These are phyloP conservation scores for Mythimna lalbum DNA, from an alignment of 2,888 invertebrate genomes.

Conservation along the genomic window DNA sequence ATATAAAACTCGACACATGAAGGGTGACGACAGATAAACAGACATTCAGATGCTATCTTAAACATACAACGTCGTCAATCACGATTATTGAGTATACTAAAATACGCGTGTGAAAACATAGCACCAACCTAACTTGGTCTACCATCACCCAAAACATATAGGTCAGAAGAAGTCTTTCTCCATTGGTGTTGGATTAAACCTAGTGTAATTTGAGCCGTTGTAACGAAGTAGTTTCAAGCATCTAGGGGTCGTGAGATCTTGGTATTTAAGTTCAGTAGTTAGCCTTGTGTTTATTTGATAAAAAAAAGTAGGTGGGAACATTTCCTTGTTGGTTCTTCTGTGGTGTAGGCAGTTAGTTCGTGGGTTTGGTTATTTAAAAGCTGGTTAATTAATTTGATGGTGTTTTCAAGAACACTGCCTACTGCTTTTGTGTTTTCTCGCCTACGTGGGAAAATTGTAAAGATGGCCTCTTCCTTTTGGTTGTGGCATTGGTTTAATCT, in stretches of 20 bases:
- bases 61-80: conserved; percentile 73
- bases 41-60: conserved; percentile 75
- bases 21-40: conserved; percentile 77
- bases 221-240: conserved; percentile 31
- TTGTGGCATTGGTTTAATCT: not conserved
- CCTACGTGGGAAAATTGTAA: conserved; percentile 16
- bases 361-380: conserved; percentile 45
- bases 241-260: conserved; percentile 54
- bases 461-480: not conserved
- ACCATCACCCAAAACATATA: conserved; percentile 33
- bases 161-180: conserved; percentile 58
- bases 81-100: conserved; percentile 66
- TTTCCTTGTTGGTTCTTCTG: conserved; percentile 72
- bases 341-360: conserved; percentile 61
- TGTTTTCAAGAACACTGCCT: conserved; percentile 53
- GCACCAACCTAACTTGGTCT: conserved; percentile 53
- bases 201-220: conserved; percentile 52
- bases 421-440: conserved; percentile 37
- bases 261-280: conserved; percentile 64
- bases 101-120: conserved; percentile 67
- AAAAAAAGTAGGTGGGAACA: conserved; percentile 71
- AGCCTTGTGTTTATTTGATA: conserved; percentile 71
- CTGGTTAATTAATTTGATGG: conserved; percentile 58
- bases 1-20: conserved; percentile 59
- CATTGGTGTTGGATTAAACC: conserved; percentile 47